phyloP scores from a whole-genome alignment of 2,888 invertebrate species.

The Zygogramma bicolorata region DNA sequence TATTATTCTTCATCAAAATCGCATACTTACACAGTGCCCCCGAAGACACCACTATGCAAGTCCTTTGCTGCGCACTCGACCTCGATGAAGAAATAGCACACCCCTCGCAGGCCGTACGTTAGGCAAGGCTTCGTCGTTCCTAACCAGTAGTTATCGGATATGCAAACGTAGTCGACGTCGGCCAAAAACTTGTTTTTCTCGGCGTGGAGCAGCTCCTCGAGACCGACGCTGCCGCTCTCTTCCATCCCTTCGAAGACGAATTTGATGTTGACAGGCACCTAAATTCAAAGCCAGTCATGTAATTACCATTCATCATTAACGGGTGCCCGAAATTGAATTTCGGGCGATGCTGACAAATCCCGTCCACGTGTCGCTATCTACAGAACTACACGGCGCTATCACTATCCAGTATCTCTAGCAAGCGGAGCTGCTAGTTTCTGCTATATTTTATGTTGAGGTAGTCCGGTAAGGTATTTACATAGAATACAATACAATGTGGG shows the following conservation, averaged over 20 bases:
- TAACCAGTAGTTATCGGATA: slow-evolving; percentile 99
- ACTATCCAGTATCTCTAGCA: too few relatives aligned
- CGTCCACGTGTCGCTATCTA: too few relatives aligned
- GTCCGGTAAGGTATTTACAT: too few relatives aligned
- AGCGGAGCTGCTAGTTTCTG: too few relatives aligned
- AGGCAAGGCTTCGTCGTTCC: slow-evolving; percentile 97
- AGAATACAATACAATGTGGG: too few relatives aligned
- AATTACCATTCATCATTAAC: too few relatives aligned
- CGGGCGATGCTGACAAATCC: too few relatives aligned
- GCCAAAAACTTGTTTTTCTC: slow-evolving; percentile 84
- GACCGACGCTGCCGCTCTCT: slow-evolving; percentile 96
- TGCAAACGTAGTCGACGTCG: slow-evolving; percentile 93
- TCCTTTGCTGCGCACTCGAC: slow-evolving; percentile 92
- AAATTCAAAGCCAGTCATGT: too few relatives aligned
- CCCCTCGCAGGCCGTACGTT: slow-evolving; percentile 94
- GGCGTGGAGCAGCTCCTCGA: slow-evolving; percentile 83
- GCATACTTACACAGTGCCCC: slow-evolving; percentile 86
- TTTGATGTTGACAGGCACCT: slow-evolving; percentile 85
- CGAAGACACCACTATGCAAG: slow-evolving; percentile 95
- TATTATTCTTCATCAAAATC: not conserved
- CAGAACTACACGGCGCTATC: too few relatives aligned
- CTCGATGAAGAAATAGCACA: slow-evolving; percentile 91
- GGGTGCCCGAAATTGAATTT: too few relatives aligned
- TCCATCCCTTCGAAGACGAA: slow-evolving; percentile 99
- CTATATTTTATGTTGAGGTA: too few relatives aligned